Base-by-base conservation (phyloP, 2,888 invertebrate species). In the Ormyrus labotus region DNA sequence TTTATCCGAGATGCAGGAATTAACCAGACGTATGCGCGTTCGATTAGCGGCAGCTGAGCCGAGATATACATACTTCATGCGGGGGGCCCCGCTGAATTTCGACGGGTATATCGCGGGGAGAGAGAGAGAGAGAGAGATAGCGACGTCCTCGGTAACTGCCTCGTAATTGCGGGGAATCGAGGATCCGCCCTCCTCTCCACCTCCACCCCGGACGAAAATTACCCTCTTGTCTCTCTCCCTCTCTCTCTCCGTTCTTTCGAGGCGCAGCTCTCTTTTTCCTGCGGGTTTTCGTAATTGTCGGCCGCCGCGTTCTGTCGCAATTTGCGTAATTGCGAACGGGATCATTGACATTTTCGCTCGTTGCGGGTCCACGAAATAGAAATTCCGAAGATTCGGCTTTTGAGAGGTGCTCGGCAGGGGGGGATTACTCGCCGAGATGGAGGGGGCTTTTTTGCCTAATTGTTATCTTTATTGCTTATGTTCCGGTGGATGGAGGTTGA, bases 321-420 rank as follows among this genome's bases (percentile, higher is more conserved):
- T 77, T 77, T 63, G 77, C 64, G 77, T 77, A 77, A 77, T 77
- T 77, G 64, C 69, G 48, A 69, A 69, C 48, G 71, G 68, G 50
- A 51, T 71, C 71, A 71, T 78, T 50, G 70, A 50, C 50, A 13
- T 71, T 64, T 34, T 34, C 34, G 34, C 34, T 71, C 51, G 13
- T 48, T 45, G 4, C 8, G 0, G 10, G 51, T 47, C 34, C 55
- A 9, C 7, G 45, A 34, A 65, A 71, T 63, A 64, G 77, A 64
- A 64, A 70, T 77, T 70, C 60, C 19, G 19, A 2, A 34, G 34
- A 34, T 34, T 34, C 34, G 34, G 34, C 34, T 34, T 34, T 34
- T 34, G 34, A 1, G 34, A 34, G 34, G 1, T 1, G 34, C 34
- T 13, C 13, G 13, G 13, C 34, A 2, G 34, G 34, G 34, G 34